phyloP scores from a whole-genome alignment of 2,797 vertebrate genomes.

The Lepilemur ruficaudatus region DNA sequence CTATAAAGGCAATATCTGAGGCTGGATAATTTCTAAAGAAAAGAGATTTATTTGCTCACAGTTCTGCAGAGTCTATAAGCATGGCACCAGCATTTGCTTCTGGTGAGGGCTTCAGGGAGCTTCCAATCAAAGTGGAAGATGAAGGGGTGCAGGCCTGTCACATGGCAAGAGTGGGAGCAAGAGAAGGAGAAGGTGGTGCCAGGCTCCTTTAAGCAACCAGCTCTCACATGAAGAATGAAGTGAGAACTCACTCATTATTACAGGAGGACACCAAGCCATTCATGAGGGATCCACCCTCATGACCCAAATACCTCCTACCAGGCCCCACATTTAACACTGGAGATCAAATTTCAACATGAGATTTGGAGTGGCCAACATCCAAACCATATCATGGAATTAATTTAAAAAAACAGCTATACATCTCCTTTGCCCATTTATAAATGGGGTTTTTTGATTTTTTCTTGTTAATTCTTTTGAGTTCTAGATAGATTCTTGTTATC shows the following conservation, averaged over 20 bases:
- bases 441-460: too few relatives aligned
- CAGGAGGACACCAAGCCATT: neutral
- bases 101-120: neutral
- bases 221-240: neutral
- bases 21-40: neutral
- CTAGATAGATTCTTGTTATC: too few relatives aligned
- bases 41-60: neutral
- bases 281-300: neutral
- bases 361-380: neutral
- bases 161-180: neutral
- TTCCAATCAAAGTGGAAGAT: neutral
- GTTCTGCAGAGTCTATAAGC: neutral
- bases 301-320: neutral
- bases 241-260: neutral
- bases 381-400: neutral
- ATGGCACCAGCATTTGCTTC: neutral
- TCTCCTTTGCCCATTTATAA: too few relatives aligned
- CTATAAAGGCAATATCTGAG: neutral
- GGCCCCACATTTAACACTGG: neutral
- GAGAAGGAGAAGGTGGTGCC: neutral
- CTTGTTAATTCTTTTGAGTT: too few relatives aligned
- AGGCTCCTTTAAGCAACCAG: neutral
- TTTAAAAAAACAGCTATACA: too few relatives aligned
- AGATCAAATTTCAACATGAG: neutral
- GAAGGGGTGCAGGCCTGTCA: neutral